phyloP scores from a whole-genome alignment of 23 tunicate genomes.

The Botrylloides violaceus region DNA sequence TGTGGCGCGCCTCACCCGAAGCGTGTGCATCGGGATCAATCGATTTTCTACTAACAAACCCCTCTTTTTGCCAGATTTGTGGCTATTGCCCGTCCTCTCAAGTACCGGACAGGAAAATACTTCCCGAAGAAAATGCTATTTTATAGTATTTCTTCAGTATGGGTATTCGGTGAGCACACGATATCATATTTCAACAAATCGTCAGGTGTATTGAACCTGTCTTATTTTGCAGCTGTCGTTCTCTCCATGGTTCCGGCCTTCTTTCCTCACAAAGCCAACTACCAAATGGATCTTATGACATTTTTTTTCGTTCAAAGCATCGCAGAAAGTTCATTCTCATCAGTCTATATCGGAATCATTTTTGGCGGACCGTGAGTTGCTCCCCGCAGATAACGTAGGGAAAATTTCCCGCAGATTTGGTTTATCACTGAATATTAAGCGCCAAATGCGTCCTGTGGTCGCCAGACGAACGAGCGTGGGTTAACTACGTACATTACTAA shows the following conservation, averaged over 20 bases:
- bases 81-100: conserved; percentile 69
- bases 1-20: no score
- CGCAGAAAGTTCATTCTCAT: neutral
- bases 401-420: no score
- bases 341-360: conserved; percentile 12
- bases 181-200: neutral
- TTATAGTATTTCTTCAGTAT: conserved; percentile 42
- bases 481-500: no score
- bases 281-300: conserved; percentile 55
- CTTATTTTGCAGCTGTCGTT: conserved; percentile 46
- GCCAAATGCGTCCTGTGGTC: no score
- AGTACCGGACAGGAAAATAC: conserved; percentile 57
- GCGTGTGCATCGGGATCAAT: no score
- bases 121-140: conserved; percentile 38
- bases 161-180: conserved; percentile 52
- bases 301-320: conserved; percentile 51
- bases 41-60: no score
- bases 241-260: conserved; percentile 66
- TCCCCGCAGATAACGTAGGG: neutral
- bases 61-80: conserved; percentile 43
- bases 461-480: no score
- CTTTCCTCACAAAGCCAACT: conserved; percentile 31
- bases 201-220: no score
- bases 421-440: no score
- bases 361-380: conserved; percentile 29